Conservation (phyloP, 2,888 invertebrate genomes). For the Celastrina argiolus region DNA sequence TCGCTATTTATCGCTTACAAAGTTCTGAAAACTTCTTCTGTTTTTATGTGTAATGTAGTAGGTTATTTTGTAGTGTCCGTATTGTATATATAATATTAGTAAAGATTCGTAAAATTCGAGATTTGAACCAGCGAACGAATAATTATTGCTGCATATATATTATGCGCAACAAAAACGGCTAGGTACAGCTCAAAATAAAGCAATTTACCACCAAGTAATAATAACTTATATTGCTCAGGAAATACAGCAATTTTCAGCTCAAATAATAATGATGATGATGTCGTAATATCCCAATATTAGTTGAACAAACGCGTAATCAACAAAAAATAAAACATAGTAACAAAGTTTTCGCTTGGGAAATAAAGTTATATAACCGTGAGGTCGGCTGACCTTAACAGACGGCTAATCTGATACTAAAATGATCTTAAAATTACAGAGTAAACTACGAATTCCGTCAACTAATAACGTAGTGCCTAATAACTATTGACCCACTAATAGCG, state of each 20-base stretch:
- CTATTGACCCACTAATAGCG: not conserved
- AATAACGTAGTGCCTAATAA: not conserved
- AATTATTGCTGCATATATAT: no score
- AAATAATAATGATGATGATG: not conserved
- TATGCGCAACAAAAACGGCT: no score
- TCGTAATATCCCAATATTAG: not conserved
- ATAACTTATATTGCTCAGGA: not conserved
- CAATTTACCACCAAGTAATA: not conserved
- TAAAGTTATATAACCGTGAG: slow-evolving; percentile 13
- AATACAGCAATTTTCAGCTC: not conserved
- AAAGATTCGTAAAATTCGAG: no score
- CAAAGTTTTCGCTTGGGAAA: slow-evolving; percentile 21
- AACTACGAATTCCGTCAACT: slow-evolving; percentile 18
- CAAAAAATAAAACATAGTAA: slow-evolving; percentile 7
- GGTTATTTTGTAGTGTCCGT: no score
- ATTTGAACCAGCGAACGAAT: no score
- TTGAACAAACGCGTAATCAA: slow-evolving; percentile 15
- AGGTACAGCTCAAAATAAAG: not conserved
- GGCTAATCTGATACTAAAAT: slow-evolving; percentile 19
- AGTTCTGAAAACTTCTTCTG: no score
- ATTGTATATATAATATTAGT: no score
- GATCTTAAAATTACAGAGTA: slow-evolving; percentile 17
- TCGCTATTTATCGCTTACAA: no score
- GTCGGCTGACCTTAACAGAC: slow-evolving; percentile 13
- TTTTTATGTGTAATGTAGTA: no score